Conservation (phyloP, 2,888 invertebrate species). For the Imbricaverruca yamaguchii region DNA sequence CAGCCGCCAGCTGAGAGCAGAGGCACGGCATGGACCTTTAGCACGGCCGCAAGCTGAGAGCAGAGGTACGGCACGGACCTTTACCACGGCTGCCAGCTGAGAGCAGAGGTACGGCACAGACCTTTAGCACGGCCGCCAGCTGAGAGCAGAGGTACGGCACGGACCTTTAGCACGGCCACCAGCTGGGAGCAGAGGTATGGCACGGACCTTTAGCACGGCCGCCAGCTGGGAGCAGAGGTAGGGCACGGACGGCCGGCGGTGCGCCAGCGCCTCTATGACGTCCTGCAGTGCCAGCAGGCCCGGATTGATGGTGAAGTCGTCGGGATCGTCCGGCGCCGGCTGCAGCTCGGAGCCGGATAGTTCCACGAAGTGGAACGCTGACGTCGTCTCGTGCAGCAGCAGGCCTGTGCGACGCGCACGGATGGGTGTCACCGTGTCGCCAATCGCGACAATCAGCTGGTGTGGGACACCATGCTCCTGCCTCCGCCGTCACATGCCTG, state of each 20-base stretch:
- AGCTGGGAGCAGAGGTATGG: conserved; percentile 34
- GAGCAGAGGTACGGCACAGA: conserved; percentile 33
- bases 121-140: conserved; percentile 34
- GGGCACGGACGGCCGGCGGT: conserved; percentile 38
- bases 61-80: conserved; percentile 34
- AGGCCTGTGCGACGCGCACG: not conserved
- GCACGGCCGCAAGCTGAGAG: conserved; percentile 33
- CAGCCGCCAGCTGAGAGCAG: not conserved
- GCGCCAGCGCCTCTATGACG: conserved; percentile 53
- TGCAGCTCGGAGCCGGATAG: conserved; percentile 53
- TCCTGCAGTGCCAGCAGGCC: conserved; percentile 59
- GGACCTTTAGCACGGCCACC: conserved; percentile 33
- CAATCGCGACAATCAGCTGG: not conserved
- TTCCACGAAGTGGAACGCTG: conserved; percentile 67
- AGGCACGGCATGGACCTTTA: conserved; percentile 26
- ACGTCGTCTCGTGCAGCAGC: conserved; percentile 58
- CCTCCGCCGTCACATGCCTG: not conserved
- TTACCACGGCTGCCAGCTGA: conserved; percentile 33
- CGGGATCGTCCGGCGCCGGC: conserved; percentile 42
- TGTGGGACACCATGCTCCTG: too few relatives aligned
- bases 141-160: conserved; percentile 24
- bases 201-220: conserved; percentile 33
- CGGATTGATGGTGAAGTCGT: conserved; percentile 51
- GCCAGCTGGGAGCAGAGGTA: conserved; percentile 34
- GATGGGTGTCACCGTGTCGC: not conserved